phyloP scores from a whole-genome alignment of 2,888 invertebrate species.

The Meiosimyza platycephala region DNA sequence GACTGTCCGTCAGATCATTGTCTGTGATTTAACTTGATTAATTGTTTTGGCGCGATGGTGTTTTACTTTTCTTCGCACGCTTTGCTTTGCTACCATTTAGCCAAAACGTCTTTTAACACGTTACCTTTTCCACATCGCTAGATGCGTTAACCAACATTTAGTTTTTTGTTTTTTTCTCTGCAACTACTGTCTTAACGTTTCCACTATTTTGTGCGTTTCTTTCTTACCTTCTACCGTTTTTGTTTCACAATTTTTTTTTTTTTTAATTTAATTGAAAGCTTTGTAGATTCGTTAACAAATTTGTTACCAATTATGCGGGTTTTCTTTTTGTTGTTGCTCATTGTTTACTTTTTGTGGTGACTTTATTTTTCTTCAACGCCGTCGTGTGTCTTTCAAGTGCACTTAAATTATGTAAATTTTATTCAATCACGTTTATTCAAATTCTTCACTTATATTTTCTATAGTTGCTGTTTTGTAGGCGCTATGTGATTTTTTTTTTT shows the following conservation, averaged over 20 bases:
- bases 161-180: background rate
- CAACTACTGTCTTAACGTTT: background rate
- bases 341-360: background rate
- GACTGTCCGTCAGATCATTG: background rate
- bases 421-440: conserved; percentile 24
- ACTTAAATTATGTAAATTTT: conserved; percentile 17
- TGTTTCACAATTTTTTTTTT: background rate
- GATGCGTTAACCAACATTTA: background rate
- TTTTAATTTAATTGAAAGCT: conserved; percentile 16
- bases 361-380: background rate
- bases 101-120: too few relatives aligned
- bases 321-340: background rate
- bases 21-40: background rate
- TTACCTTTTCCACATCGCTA: too few relatives aligned
- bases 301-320: background rate
- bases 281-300: conserved; percentile 2
- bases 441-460: background rate
- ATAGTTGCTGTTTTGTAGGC: background rate
- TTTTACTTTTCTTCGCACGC: background rate
- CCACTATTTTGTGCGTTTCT: background rate
- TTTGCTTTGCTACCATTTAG: too few relatives aligned
- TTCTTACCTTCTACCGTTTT: background rate
- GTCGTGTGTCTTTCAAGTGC: conserved; percentile 9
- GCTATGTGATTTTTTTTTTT: background rate
- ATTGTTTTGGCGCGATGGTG: conserved; percentile 14